phyloP scores from a whole-genome alignment of 2,888 invertebrate species.

The Polyommatus iphigenia region DNA sequence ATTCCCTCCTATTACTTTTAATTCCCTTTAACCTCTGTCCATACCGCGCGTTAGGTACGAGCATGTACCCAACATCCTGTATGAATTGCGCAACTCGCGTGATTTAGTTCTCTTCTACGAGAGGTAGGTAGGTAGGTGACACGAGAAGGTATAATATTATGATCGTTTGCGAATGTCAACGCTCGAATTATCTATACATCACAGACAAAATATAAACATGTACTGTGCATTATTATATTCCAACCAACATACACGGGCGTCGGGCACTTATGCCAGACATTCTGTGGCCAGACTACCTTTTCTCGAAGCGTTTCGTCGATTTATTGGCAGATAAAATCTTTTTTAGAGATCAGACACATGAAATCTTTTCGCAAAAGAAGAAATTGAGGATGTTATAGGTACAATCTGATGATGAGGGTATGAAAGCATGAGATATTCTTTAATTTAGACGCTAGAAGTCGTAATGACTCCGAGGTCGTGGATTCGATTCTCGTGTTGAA shows the following conservation, averaged over 20 bases:
- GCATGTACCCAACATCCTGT: not conserved
- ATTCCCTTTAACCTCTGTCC: constrained; percentile 33
- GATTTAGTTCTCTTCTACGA: not conserved
- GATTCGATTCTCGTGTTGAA: too few relatives aligned
- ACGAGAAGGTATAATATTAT: not conserved
- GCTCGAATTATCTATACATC: not conserved
- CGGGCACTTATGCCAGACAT: not conserved
- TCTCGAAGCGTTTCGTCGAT: not conserved
- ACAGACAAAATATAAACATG: too few relatives aligned
- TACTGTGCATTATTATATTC: too few relatives aligned
- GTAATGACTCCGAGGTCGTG: too few relatives aligned
- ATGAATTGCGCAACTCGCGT: not conserved
- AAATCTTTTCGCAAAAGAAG: too few relatives aligned
- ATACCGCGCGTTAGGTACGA: not conserved
- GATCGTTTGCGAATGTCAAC: not conserved
- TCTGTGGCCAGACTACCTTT: not conserved
- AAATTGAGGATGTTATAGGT: too few relatives aligned
- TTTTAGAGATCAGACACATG: too few relatives aligned
- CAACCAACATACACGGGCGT: not conserved
- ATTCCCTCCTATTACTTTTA: constrained; percentile 46
- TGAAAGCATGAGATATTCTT: too few relatives aligned
- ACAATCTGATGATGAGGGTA: too few relatives aligned
- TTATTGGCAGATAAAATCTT: too few relatives aligned
- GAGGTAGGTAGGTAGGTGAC: not conserved
- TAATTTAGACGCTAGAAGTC: too few relatives aligned